Conservation (phyloP, 2,113 vertebrate species). For the Aplodontia rufa region DNA sequence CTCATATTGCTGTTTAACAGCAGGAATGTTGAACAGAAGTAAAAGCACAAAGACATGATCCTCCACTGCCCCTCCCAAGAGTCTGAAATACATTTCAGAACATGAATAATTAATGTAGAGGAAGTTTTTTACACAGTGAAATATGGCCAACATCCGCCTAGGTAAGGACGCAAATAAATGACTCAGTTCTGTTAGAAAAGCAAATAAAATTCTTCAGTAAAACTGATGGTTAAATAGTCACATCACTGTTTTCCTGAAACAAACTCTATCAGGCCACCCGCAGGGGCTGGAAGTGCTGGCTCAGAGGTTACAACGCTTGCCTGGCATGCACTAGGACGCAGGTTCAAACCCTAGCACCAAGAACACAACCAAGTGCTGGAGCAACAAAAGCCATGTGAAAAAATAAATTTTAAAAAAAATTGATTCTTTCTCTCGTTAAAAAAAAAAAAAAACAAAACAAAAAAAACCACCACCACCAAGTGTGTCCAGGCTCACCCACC, state of each 20-base stretch:
- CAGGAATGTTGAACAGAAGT: not conserved
- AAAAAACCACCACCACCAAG: not conserved
- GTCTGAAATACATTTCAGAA: not conserved
- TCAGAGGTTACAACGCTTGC: no score
- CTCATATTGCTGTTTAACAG: not conserved
- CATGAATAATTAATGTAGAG: not conserved
- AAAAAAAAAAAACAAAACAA: no score
- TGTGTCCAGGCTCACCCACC: not conserved
- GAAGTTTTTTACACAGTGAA: not conserved
- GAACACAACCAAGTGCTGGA: no score
- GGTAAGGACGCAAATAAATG: not conserved
- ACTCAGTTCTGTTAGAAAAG: constrained; percentile 20
- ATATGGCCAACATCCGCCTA: not conserved
- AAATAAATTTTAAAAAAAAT: no score
- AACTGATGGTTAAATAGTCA: constrained; percentile 23
- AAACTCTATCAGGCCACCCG: not conserved
- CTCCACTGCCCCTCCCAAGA: not conserved
- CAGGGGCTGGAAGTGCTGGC: no score
- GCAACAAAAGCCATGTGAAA: no score
- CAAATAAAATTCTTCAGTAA: not conserved
- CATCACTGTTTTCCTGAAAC: not conserved
- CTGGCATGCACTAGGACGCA: no score
- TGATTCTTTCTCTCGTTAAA: no score
- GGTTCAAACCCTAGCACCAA: no score
- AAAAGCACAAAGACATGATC: not conserved